Base-by-base conservation (phyloP, 2,797 vertebrate species). In the Brachyalestes nurse region DNA sequence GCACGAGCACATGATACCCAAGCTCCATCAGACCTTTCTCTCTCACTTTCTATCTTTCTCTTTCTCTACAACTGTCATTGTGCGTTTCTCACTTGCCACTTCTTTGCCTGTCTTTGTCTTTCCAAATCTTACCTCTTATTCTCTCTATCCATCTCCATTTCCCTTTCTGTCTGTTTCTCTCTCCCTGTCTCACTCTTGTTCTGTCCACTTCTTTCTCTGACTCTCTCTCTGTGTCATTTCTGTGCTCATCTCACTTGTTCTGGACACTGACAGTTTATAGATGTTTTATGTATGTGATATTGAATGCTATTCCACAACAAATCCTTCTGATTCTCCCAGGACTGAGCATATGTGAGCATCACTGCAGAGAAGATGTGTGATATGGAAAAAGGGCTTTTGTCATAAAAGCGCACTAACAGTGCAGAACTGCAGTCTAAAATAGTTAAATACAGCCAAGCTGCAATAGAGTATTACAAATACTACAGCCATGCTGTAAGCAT, bases 11-110 rank as follows among this genome's bases (percentile, higher is more conserved):
- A 69, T 23, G 34, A 42, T 80, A 88, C 89, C 88, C 88, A 87
- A 91, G 90, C 85, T 90, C 91, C 89, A 91, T 87, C 82, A 47
- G 83, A 83, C n/a, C 57, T 5, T 7, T 72, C 58, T 23, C 45
- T 51, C 60, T 38, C 25, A 69, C 64, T 67, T 23, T 60, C 42
- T 51, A 49, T 9, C 12, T 61, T 25, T 8, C n/a, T 70, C 34
- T 19, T 38, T 64, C 61, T 34, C n/a, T 78, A 55, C 6, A 25
- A 17, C 62, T 64, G 5, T 21, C 19, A n/a, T 5, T 21, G n/a
- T 60, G 1, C 9, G 6, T 60, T 1, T 7, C 57, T 23, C n/a
- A 23, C n/a, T 23, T 55, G 2, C 19, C 53, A 19, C 17, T 60
- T 61, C 58, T 57, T 53, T 45, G 5, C 5, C 19, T 6, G 13